Base-by-base conservation (phyloP, 2,797 vertebrate species). In the Mormyrops attenuatus region DNA sequence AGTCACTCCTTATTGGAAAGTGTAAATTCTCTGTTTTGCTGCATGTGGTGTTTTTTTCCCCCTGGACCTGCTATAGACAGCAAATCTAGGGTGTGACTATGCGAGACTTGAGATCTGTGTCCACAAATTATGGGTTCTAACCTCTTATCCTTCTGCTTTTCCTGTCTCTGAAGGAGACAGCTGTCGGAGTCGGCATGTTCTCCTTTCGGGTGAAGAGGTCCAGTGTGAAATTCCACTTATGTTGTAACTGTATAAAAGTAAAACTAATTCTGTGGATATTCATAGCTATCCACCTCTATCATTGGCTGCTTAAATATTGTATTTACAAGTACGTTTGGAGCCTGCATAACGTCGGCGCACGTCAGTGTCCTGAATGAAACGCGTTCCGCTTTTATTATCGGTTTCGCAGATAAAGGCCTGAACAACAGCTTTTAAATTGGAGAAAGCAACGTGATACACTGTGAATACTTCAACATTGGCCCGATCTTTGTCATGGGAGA, bases 61-160 rank as follows among this genome's bases (percentile, higher is more conserved):
- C 26, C 7, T 20, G 50, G 86, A 88, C 41, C 73, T 88, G 77
- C 53, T 60, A 47, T 82, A 50, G 57, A 86, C 44, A 47, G 86
- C 86, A 88, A 87, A 84, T 41, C 69, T 34, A 82, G 69, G 89
- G 89, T 88, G 87, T 90, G 87, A 88, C 87, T 82, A n/a, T 22
- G 55, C 9, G 15, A 84, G 87, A 90, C 89, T 87, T 88, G 89
- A 88, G 50, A 55, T 90, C 87, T 82, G 41, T 84, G 80, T 73
- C 89, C 89, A 87, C 73, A 88, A 90, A 90, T 90, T 90, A 90
- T n/a, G 87, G 53, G 49, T 84, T 82, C 49, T 88, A 52, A 84
- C 80, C 73, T 84, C 34, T 15, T 52, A 55, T 41, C 34, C n/a
- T 49, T 77, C 49, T 47, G 66, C 41, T 55, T 80, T 77, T 90